A percentile compares a stretch with the other conserved stretches of the same genome.
Conservation (phyloP, 2,797 vertebrate genomes). For the Protosalanx chinensis region DNA sequence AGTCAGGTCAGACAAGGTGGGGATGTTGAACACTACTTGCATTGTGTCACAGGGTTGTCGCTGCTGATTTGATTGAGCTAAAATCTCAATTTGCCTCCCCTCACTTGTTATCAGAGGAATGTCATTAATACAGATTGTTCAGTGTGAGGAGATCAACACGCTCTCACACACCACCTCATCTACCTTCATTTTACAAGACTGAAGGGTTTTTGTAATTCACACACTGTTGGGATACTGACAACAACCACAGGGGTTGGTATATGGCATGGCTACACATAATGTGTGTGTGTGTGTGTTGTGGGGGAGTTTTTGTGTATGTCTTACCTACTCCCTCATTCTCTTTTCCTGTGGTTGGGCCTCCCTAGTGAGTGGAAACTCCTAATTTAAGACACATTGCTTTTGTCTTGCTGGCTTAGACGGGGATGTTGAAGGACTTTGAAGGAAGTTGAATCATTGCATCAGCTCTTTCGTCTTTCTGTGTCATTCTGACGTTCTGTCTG, state of each 20-base stretch:
- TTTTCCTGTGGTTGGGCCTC: constrained; percentile 45
- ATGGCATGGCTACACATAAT: constrained; percentile 1
- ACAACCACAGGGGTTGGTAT: too few relatives aligned
- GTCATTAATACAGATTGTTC: constrained; percentile 35
- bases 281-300: background rate
- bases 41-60: constrained; percentile 61
- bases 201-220: constrained; percentile 54
- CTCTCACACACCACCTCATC: constrained; percentile 19
- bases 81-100: constrained; percentile 53
- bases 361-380: constrained; percentile 72
- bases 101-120: constrained; percentile 65
- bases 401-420: constrained; percentile 54
- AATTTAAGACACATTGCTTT: constrained; percentile 77
- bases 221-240: constrained; percentile 50
- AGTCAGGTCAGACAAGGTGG: constrained; percentile 46
- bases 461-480: constrained; percentile 51
- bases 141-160: background rate
- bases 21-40: constrained; percentile 71
- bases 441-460: constrained; percentile 72
- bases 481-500: constrained; percentile 40
- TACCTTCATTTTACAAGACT: background rate
- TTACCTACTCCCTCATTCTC: constrained; percentile 18
- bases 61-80: constrained; percentile 63
- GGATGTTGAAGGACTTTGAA: constrained; percentile 64
- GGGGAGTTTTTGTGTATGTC: constrained; percentile 23